phyloP scores from a whole-genome alignment of 2,797 vertebrate species.

The Carcharodon carcharias region DNA sequence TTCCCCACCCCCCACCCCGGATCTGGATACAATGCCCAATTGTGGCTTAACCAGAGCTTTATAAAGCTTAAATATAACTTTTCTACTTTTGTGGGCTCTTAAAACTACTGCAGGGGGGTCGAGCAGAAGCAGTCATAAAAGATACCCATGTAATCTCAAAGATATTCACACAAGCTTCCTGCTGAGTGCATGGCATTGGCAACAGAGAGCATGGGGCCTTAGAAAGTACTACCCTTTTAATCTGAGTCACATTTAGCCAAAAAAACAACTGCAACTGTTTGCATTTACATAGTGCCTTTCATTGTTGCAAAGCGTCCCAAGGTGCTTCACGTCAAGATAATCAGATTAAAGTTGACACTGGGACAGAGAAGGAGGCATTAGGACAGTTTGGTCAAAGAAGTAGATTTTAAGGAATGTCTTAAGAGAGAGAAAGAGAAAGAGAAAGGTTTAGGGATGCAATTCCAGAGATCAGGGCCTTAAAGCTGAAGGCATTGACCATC shows the following conservation, averaged over 20 bases:
- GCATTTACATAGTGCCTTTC: not conserved
- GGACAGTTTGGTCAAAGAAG: not conserved
- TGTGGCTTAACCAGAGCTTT: not conserved
- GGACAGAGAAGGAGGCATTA: not conserved
- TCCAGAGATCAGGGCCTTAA: not conserved
- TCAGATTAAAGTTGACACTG: not conserved
- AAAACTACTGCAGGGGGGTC: not conserved
- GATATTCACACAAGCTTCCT: not conserved
- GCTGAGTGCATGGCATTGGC: not conserved
- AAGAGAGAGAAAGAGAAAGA: not conserved
- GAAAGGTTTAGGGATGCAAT: not conserved
- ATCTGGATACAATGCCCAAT: not conserved
- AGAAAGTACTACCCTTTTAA: not conserved
- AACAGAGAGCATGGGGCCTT: not conserved
- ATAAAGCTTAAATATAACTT: not conserved
- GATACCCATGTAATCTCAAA: not conserved
- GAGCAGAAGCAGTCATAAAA: not conserved
- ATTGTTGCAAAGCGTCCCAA: not conserved
- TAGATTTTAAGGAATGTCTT: not conserved
- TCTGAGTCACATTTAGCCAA: not conserved
- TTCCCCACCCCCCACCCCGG: too few relatives aligned
- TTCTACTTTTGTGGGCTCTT: not conserved
- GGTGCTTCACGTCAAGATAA: not conserved
- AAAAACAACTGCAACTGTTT: not conserved
- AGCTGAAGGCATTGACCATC: not conserved